Evolutionary conservation across 1,140 invertebrate species (phyloP).

Genomic region (Hylaeus anthracinus): DNA sequence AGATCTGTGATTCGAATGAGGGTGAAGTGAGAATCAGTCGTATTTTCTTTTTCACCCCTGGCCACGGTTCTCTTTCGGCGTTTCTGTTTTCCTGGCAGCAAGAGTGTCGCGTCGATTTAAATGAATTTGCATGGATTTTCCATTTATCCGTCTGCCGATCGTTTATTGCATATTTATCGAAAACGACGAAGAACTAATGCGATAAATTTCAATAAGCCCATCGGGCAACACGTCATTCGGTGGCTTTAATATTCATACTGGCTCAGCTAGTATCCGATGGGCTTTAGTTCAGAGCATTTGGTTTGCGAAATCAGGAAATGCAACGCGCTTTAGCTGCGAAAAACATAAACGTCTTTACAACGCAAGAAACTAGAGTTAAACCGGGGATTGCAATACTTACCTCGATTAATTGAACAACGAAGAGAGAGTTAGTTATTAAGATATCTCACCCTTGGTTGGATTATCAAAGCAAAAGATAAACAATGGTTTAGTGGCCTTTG

Average conservation of each 20-base stretch:
- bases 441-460: no score
- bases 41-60: not conserved
- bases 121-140: slow-evolving; percentile 69
- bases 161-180: slow-evolving; percentile 73
- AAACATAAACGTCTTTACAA: no score
- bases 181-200: slow-evolving; percentile 58
- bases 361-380: no score
- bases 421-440: no score
- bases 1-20: not conserved
- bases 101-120: slow-evolving; percentile 52
- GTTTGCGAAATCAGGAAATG: slow-evolving; percentile 21
- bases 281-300: no score
- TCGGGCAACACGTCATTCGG: slow-evolving; percentile 44
- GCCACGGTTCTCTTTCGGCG: not conserved
- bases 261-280: not conserved
- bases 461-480: no score
- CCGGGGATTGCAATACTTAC: no score
- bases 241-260: slow-evolving; percentile 66
- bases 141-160: slow-evolving; percentile 63
- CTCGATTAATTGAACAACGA: no score
- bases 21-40: not conserved
- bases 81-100: not conserved
- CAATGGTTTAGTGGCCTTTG: no score
- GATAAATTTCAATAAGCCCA: slow-evolving; percentile 67
- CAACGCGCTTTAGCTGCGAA: not conserved